Base-by-base conservation (phyloP, 92 coral and sea anemone genomes). In the Chrysogorgia sp. region DNA sequence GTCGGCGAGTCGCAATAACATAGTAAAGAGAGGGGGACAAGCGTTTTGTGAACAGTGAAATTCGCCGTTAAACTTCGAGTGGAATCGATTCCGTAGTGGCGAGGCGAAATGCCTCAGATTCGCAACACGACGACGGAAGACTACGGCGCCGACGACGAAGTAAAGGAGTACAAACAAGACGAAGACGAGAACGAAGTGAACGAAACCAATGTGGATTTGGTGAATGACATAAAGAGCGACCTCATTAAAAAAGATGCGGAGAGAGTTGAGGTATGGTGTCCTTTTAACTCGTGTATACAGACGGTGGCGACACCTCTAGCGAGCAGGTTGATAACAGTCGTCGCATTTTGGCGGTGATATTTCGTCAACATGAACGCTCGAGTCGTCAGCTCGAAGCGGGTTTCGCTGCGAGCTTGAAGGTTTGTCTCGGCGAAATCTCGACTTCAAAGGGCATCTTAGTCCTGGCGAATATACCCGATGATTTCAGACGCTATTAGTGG, bases 221-320 rank as follows among this genome's bases (percentile, higher is more conserved):
- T 96, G 88, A 96, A 96, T 89, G 99, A 96, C 87, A 88, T 96
- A 45, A 96, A 96, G 84, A 87, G 90, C 67, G 99, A 96, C 83
- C 89, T 96, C 78, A 96, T 96, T 84, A 96, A 96, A 79, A 91
- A 90, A 86, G 99, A 96, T 92, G 91, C 99, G 82, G 99, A 96
- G 78, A 85, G 92, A 71, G 85, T 86, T 63, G 92, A 91, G 96
- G 97, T 90, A 75, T 57, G 71, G 92, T 71, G 22, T 7, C 25
- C 52, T 19, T 31, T 45, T 52, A 13, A 74, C 52, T 41, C 60
- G 35, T 41, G 69, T 78, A 68, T 52, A 75, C 43, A 13, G 56
- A 40, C 58, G 7, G 55, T 60, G 79, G 30, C 50, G 34, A 69
- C 60, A 17, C 33, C 60, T 29, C 34, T 40, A 22, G 9, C 20